phyloP scores from a whole-genome alignment of 2,797 vertebrate genomes.

The Bradypodion pumilum region DNA sequence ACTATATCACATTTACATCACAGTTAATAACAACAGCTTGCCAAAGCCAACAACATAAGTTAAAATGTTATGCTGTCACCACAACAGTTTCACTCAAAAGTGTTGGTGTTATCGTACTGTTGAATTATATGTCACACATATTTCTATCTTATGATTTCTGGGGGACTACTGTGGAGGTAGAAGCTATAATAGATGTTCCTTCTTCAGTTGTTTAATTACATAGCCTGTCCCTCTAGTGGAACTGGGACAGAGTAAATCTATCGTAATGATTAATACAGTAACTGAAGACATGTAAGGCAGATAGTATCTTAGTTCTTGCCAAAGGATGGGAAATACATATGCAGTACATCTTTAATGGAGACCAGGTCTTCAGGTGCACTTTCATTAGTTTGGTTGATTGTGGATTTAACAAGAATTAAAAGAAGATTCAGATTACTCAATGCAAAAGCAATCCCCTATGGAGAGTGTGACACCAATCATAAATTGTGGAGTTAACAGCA shows the following conservation, averaged over 20 bases:
- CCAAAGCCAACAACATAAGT: neutral
- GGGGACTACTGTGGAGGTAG: neutral
- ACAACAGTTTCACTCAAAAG: neutral
- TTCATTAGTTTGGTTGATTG: too few relatives aligned
- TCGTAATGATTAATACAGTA: constrained; percentile 28
- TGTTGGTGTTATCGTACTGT: neutral
- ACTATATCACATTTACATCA: neutral
- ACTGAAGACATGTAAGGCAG: neutral
- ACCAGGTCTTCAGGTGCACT: neutral
- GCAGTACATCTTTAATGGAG: neutral
- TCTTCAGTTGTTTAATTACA: constrained; percentile 27
- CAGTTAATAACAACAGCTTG: neutral
- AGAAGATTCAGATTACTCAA: too few relatives aligned
- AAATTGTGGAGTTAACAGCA: too few relatives aligned
- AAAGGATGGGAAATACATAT: neutral
- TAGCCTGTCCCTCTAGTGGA: neutral
- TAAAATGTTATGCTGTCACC: neutral
- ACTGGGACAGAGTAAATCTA: constrained; percentile 10
- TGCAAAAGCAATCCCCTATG: too few relatives aligned
- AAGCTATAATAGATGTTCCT: constrained; percentile 13
- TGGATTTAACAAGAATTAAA: too few relatives aligned
- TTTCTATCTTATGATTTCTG: neutral
- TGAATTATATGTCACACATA: constrained; percentile 6
- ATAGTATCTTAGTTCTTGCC: constrained; percentile 8
- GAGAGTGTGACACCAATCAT: too few relatives aligned